Evolutionary conservation across 1,140 invertebrate species (phyloP).

Genomic region (Brachionus asplanchnoidis): DNA sequence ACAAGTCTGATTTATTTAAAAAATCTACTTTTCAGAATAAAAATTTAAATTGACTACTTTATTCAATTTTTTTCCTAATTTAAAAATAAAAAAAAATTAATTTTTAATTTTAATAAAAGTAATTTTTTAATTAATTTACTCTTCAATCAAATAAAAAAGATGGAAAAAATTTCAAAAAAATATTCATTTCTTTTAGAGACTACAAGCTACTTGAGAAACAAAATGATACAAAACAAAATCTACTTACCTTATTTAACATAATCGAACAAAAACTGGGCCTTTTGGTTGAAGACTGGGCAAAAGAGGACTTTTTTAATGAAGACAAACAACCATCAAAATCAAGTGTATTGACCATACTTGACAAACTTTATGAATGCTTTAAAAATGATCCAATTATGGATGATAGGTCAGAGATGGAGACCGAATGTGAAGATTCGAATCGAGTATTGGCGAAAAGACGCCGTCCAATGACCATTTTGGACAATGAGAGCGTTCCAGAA

Average conservation of each 20-base stretch:
- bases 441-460: neutral
- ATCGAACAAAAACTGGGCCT: neutral
- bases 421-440: neutral
- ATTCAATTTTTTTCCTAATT: no score
- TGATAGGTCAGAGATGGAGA: neutral
- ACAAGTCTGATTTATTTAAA: no score
- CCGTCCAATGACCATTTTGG: neutral
- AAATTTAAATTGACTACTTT: no score
- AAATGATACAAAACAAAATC: neutral
- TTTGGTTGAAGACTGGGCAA: neutral
- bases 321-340: neutral
- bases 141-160: no score
- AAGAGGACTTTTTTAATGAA: neutral
- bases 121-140: no score
- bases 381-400: neutral
- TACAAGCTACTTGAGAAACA: neutral
- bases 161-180: neutral
- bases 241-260: neutral
- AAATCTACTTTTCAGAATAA: no score
- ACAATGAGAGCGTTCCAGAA: neutral
- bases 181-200: neutral
- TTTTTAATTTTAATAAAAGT: no score
- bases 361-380: neutral
- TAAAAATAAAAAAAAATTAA: no score
- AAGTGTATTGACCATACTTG: neutral